Evolutionary conservation across 2,888 invertebrate species (phyloP).

Genomic region (Heliconius ismenius): DNA sequence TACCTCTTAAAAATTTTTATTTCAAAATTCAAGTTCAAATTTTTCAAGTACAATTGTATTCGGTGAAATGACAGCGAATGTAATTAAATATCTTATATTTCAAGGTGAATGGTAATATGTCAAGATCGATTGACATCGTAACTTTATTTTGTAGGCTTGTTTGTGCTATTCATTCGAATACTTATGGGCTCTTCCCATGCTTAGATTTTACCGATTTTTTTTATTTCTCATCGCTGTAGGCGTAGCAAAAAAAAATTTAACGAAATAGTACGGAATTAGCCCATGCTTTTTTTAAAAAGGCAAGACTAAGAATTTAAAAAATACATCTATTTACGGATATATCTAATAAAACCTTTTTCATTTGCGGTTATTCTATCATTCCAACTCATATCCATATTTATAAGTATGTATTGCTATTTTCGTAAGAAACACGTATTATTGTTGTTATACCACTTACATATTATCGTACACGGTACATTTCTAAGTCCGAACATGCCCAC

Average conservation of each 20-base stretch:
- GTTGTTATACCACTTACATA: neutral
- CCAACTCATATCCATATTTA: neutral
- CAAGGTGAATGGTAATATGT: slow-evolving; percentile 8
- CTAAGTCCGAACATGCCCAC: slow-evolving; percentile 11
- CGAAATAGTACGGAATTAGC: too few relatives aligned
- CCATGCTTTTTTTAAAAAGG: neutral
- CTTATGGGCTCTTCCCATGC: neutral
- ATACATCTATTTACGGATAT: neutral
- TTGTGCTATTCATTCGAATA: neutral
- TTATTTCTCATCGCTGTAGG: too few relatives aligned
- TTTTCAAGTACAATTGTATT: neutral
- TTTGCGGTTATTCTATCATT: neutral
- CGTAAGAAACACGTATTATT: neutral
- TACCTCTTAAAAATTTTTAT: too few relatives aligned
- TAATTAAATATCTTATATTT: slow-evolving; percentile 12
- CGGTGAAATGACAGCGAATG: neutral
- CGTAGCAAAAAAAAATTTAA: too few relatives aligned
- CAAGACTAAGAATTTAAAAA: neutral
- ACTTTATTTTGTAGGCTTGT: neutral
- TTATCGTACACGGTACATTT: neutral
- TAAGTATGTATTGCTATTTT: neutral
- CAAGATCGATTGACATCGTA: neutral
- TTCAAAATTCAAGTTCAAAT: too few relatives aligned
- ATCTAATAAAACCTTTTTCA: neutral
- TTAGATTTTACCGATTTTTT: too few relatives aligned